Evolutionary conservation across 2,113 vertebrate species (phyloP), one percentile per base, ranked within the genome.

Genomic region (Centropristis striata): DNA sequence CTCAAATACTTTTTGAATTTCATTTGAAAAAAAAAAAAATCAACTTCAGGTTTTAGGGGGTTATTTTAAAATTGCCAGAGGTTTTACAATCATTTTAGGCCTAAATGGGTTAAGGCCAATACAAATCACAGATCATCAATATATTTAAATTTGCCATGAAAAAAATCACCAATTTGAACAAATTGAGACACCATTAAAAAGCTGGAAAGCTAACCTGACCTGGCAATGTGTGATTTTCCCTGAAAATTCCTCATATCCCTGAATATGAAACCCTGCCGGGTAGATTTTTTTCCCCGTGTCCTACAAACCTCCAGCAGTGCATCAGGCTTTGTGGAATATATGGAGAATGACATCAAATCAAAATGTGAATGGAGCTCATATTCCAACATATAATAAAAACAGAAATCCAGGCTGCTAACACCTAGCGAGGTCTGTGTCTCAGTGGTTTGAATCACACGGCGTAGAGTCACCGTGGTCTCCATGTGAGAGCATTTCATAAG

Each of bases 371-470:
- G 94, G 96, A 96, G 95, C 95, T 96, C 96, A 97, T 76, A 81
- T 87, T 89, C 88, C 95, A 94, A 97, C 97, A 97, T 95, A 96
- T 96, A 98, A 97, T 98, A 98, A 98, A 96, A 98, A 96, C 16
- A 95, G 93, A 95, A 95, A 96, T 97, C 96, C 95, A 92, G 94
- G 94, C 95, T 92, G 92, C 95, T 94, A 95, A 96, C 95, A 94
- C 96, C 95, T 93, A 91, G 93, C 92, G 87, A 93, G 95, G 95
- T 95, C 95, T 95, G 93, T 91, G 94, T 95, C 94, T 94, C 95
- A 94, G 96, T 93, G 94, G 93, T 54, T 93, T 96, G 95, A 97
- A 96, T 96, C 95, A 92, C 95, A 94, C 91, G 92, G 95, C 95
- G 95, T 94, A 95, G 78, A 95, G 94, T 94, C 93, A 90, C 93